Percentiles rank a stretch among this genome's conserved stretches.
phyloP scores from a whole-genome alignment of 1,140 invertebrate genomes.

The Drosophila lacertosa region DNA sequence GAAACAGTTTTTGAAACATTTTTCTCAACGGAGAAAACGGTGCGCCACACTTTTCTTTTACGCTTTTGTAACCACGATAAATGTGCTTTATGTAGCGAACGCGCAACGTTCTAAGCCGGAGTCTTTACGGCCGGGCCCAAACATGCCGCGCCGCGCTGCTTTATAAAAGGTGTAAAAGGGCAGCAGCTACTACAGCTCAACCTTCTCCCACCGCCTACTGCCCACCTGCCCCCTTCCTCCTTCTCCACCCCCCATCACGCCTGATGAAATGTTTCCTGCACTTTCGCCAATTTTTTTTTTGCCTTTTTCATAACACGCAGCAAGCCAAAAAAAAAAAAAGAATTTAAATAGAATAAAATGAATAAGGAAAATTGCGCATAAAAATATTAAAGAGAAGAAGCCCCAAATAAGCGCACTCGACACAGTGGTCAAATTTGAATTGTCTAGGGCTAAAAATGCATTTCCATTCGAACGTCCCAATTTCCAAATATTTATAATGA shows the following conservation, averaged over 20 bases:
- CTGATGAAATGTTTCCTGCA: conserved; percentile 80
- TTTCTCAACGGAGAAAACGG: conserved; percentile 63
- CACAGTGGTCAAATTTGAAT: conserved; percentile 8
- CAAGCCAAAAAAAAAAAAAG: conserved; percentile 18
- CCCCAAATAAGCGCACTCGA: conserved; percentile 4
- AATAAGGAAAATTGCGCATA: background rate
- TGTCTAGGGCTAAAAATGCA: background rate
- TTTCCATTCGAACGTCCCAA: background rate
- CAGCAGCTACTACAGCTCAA: too few species aligned
- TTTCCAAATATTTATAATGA: too few species aligned
- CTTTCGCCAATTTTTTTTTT: conserved; percentile 66
- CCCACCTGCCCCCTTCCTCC: background rate
- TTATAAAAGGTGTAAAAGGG: conserved; percentile 10
- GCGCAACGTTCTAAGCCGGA: conserved; percentile 28
- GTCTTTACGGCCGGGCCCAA: conserved; percentile 40
- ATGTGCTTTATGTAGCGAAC: conserved; percentile 79
- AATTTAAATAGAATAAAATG: conserved; percentile 13
- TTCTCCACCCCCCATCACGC: conserved; percentile 3
- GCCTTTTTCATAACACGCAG: conserved; percentile 53
- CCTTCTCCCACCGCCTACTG: too few species aligned
- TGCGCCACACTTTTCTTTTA: conserved; percentile 80
- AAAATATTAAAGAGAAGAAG: conserved; percentile 32
- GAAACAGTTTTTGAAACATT: conserved; percentile 82
- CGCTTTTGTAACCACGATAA: conserved; percentile 82
- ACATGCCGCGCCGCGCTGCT: too few species aligned